Base-by-base conservation (phyloP, 2,888 invertebrate genomes). In the Aspidiotus destructor region DNA sequence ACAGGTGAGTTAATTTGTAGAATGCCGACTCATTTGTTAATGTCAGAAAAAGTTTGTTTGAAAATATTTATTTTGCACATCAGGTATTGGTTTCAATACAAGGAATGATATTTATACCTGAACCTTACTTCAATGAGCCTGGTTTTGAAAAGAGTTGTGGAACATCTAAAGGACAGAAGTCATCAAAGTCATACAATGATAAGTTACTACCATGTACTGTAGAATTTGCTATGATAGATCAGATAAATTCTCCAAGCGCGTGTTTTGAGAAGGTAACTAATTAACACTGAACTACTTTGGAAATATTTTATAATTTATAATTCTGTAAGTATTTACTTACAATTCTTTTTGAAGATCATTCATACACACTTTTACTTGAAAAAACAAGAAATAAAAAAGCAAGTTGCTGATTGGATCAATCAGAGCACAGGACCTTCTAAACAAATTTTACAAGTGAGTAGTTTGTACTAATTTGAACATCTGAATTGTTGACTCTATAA, bases 161-260 rank as follows among this genome's bases (percentile, higher is more conserved):
- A 72, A 91, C 92, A 53, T 86, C 89, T 71, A 86, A 88, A 40
- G 95, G 94, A 73, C 89, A 86, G 73, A 87, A 89, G 77, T 92
- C 90, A 76, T 92, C 92, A 72, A 85, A 88, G 75, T 94, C 95
- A 80, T 96, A 96, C 81, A 95, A 95, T 79, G 89, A 92, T 74
- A 95, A 94, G 80, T 92, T 95, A 75, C 88, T 91, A 78, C 92
- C 93, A 79, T 94, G 93, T 10, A 92, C 92, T 73, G 92, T 92
- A 72, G 87, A 92, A 76, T 96, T 94, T 94, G 95, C 92, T 72
- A 95, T 96, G 92, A 82, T 96, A 71, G 94, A 96, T 79, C 93
- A 93, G 78, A 85, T 96, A 73, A 80, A 87, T 70, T 89, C 89
- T 79, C 92, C 94, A 7, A 89, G 89, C 76, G 87, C 90, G 53